Evolutionary conservation across 1,140 invertebrate species (phyloP), one percentile per base, ranked within the genome.

Genomic region (Homalodisca vitripennis): DNA sequence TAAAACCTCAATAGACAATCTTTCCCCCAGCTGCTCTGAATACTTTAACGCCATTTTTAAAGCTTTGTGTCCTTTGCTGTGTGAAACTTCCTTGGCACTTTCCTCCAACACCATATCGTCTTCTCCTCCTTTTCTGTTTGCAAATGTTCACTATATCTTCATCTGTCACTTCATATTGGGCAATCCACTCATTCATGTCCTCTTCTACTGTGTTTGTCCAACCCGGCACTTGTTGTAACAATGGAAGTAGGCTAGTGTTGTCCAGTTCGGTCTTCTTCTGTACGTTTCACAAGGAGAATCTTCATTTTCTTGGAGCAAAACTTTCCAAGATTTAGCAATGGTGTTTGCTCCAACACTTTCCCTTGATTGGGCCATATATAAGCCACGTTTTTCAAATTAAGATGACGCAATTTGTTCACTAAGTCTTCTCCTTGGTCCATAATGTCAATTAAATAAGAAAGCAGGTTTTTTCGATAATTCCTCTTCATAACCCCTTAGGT

Each of bases 131-230:
- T 64, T 64, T 64, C 31, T 17, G 6, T 22, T 30, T 62, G 26
- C 10, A 31, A 24, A 66, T 41, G 22, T 41, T 66, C 20, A 66
- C 26, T 6, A 66, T 66, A 46, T 41, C 63, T 34, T 66, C 34
- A 47, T 66, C 63, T 24, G 20, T 66, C 17, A 66, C 24, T 66
- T 66, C 63, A 66, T 34, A 66, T 47, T 66, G 60, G n/a, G 60
- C 29, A 1, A 66, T 26, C 63, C 63, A 46, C 24, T 47, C 41
- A 46, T 34, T 22, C n/a, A 64, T 29, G 14, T 34, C n/a, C n/a
- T n/a, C n/a, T n/a, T n/a, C n/a, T n/a, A n/a, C n/a, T n/a, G n/a
- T n/a, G n/a, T n/a, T n/a, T 31, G n/a, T 64, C 24, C 63, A 66
- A 20, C 63, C 63, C 24, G 63, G 20, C 17, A 6, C 29, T 24